phyloP scores from a whole-genome alignment of 2,113 vertebrate species.

The Cairina moschata region DNA sequence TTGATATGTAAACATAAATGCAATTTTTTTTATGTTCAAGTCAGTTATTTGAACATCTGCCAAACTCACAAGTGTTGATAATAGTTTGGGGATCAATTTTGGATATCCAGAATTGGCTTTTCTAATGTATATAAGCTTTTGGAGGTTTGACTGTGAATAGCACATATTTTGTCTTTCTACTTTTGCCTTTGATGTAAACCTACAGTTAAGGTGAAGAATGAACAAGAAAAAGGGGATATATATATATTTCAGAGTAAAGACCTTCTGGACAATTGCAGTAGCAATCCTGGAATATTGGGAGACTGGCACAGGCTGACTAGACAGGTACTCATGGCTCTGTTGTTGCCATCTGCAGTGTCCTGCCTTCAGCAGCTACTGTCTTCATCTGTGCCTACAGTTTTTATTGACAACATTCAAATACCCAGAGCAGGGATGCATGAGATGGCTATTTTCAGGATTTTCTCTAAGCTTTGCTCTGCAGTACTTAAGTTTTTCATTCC shows the following conservation, averaged over 20 bases:
- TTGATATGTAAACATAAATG: not conserved
- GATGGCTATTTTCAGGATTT: not conserved
- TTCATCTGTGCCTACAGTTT: not conserved
- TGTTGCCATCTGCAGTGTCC: not conserved
- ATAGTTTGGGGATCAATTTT: not conserved
- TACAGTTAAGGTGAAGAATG: not conserved
- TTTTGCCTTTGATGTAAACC: not conserved
- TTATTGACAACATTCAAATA: not conserved
- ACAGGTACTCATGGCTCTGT: not conserved
- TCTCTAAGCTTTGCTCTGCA: not conserved
- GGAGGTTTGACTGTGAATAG: not conserved
- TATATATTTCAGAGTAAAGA: not conserved
- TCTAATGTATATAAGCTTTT: not conserved
- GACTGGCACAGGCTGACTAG: not conserved
- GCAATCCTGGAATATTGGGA: not conserved
- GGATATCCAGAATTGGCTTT: not conserved
- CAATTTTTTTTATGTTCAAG: not conserved
- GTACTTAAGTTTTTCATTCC: not conserved
- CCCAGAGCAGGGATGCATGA: not conserved
- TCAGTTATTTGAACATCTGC: not conserved
- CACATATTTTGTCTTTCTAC: not conserved
- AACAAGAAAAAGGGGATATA: not conserved
- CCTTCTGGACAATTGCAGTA: not conserved
- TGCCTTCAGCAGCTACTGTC: not conserved
- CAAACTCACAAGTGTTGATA: not conserved